A percentile compares a stretch with the other conserved stretches of the same genome.
Conservation (phyloP, 2,113 vertebrate genomes). For the Beaufortia kweichowensis region DNA sequence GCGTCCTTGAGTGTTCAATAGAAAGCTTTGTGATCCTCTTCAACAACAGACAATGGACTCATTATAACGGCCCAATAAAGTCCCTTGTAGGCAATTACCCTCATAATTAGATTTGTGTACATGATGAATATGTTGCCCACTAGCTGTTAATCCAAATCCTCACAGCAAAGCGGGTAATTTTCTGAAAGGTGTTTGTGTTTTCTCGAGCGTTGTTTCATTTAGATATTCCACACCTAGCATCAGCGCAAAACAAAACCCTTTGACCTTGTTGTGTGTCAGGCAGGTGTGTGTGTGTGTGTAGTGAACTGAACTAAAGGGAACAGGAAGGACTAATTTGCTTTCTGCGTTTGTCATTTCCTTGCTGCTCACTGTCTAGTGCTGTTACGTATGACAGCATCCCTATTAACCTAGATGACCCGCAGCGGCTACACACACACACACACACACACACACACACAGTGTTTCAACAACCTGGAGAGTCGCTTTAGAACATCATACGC, state of each 20-base stretch:
- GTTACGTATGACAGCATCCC: conserved; percentile 54
- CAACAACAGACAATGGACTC: conserved; percentile 48
- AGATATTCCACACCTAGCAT: neutral
- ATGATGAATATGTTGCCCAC: conserved; percentile 47
- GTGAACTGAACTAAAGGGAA: neutral
- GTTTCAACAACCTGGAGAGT: no score
- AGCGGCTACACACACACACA: neutral
- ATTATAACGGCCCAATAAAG: conserved; percentile 49
- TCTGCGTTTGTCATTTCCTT: conserved; percentile 50
- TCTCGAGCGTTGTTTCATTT: neutral
- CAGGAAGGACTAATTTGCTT: conserved; percentile 29
- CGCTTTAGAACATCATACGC: neutral
- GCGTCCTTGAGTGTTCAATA: conserved; percentile 35
- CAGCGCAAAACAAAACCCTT: neutral
- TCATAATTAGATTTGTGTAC: conserved; percentile 52
- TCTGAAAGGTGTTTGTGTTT: conserved; percentile 15
- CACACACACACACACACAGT: neutral
- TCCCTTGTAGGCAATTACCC: conserved; percentile 47
- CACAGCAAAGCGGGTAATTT: conserved; percentile 25
- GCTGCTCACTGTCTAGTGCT: conserved; percentile 47
- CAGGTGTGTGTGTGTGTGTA: conserved; percentile 20
- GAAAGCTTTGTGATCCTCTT: conserved; percentile 13
- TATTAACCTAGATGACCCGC: conserved; percentile 47
- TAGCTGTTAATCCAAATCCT: conserved; percentile 28
- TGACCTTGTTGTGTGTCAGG: conserved; percentile 23